Conservation (phyloP, 92 coral and sea anemone species). For the Siderastrea radians region DNA sequence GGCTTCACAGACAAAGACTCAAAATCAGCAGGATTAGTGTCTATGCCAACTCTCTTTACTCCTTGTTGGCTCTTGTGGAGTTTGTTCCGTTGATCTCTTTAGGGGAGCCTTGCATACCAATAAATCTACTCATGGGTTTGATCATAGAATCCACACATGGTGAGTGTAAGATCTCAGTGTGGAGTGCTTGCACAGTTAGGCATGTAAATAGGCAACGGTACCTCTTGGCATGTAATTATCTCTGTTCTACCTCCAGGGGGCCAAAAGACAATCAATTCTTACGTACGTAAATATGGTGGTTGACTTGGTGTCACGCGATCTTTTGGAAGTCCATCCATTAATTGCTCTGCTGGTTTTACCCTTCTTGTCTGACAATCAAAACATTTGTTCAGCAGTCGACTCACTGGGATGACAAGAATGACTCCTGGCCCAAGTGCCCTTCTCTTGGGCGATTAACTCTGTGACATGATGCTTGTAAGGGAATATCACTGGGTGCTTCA, state of each 20-base stretch:
- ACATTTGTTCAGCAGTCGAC: slow-evolving; percentile 61
- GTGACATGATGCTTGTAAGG: slow-evolving; percentile 71
- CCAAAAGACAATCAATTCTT: slow-evolving; percentile 57
- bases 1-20: too few relatives aligned
- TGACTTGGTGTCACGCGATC: slow-evolving; percentile 52
- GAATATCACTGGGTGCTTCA: slow-evolving; percentile 66
- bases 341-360: slow-evolving; percentile 43
- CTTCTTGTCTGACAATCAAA: slow-evolving; percentile 47
- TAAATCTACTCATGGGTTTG: slow-evolving; percentile 65
- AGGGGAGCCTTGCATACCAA: slow-evolving; percentile 64
- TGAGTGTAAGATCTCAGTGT: slow-evolving; percentile 36
- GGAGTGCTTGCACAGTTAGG: slow-evolving; percentile 34
- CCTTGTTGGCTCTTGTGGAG: slow-evolving; percentile 61
- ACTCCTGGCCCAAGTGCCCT: slow-evolving; percentile 72
- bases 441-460: slow-evolving; percentile 36
- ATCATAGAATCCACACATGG: slow-evolving; percentile 40
- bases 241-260: slow-evolving; percentile 47
- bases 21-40: too few relatives aligned
- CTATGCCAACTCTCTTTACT: slow-evolving; percentile 23
- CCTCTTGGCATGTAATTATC: slow-evolving; percentile 41
- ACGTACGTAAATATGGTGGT: slow-evolving; percentile 27
- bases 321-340: slow-evolving; percentile 69
- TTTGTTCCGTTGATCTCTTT: slow-evolving; percentile 70
- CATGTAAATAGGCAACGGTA: slow-evolving; percentile 59
- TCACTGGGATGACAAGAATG: slow-evolving; percentile 60